Evolutionary conservation across 2,888 invertebrate genomes (phyloP).

Genomic region (Cordilura impudica): DNA sequence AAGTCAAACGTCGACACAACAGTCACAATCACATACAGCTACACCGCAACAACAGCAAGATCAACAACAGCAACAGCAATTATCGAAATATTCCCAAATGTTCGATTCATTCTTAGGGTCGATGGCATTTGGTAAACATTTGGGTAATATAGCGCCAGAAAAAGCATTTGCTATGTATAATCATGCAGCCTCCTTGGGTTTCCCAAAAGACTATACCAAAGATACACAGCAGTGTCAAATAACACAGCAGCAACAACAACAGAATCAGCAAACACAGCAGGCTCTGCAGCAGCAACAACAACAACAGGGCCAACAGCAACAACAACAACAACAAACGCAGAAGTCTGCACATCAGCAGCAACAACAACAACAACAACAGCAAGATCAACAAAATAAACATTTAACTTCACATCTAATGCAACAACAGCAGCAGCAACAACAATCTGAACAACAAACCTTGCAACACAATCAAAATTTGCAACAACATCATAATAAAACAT

Average conservation of each 20-base stretch:
- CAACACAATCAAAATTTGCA: conserved; percentile 63
- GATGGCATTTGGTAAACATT: conserved; percentile 74
- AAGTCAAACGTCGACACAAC: conserved; percentile 36
- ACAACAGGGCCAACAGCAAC: conserved; percentile 45
- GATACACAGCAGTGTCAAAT: conserved; percentile 68
- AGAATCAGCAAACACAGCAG: conserved; percentile 65
- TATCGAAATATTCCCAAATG: conserved; percentile 74
- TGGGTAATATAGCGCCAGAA: conserved; percentile 74
- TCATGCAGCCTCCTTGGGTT: conserved; percentile 76
- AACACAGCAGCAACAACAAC: conserved; percentile 66
- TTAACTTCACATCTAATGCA: conserved; percentile 60
- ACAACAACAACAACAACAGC: no score
- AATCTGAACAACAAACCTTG: conserved; percentile 65
- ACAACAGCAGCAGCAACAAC: conserved; percentile 65
- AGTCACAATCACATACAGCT: conserved; percentile 48
- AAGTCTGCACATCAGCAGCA: conserved; percentile 52
- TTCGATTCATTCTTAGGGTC: conserved; percentile 76
- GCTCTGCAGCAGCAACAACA: conserved; percentile 61
- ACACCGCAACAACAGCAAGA: conserved; percentile 60
- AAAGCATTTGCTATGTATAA: conserved; percentile 78
- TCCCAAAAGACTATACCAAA: conserved; percentile 75
- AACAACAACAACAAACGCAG: conserved; percentile 54
- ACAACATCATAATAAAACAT: conserved; percentile 60
- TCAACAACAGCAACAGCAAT: conserved; percentile 65
- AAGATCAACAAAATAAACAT: conserved; percentile 62